Evolutionary conservation across 1,140 invertebrate species (phyloP), one percentile per base, ranked within the genome.

Genomic region (Caenorhabditis briggsae): DNA sequence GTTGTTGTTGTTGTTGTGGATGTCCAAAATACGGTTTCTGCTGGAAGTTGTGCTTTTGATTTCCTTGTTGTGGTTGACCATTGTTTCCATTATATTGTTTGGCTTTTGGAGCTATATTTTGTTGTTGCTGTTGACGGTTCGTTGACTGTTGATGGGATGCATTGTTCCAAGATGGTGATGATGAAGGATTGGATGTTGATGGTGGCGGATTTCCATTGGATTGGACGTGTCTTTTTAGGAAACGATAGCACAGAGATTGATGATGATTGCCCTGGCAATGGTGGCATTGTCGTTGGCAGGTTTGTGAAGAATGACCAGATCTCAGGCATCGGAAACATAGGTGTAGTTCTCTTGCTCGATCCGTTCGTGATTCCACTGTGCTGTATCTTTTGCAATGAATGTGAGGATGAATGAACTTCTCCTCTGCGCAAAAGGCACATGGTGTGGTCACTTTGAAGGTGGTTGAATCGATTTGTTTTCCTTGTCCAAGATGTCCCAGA

Each of bases 311-410:
- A 46, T 70, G 64, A 6, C 64, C 64, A 11, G 33, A 8, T 18
- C 46, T 12, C 33, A 70, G n/a, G 16, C 64, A 70, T n/a, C 64
- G 64, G 41, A 18, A 70, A n/a, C 64, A 70, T 9, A 70, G 16
- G 5, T 18, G 12, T 5, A 70, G 43, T 70, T 70, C 64, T 46
- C 11, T 20, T n/a, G 64, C 64, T 70, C 64, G 43, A 9, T 70
- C 14, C 46, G 43, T 70, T 18, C 64, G 11, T 11, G 12, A 5
- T 18, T 43, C 18, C 41, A n/a, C 3, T 5, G 33, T 46, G 6
- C 46, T 46, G 41, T 70, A 70, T 5, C n/a, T 33, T 8, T 41
- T 33, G 41, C 64, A 70, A 8, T 16, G 5, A 7, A 46, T 33
- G 12, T 33, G n/a, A 70, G 8, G 64, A 70, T 70, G 64, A 9